These are phyloP conservation scores for Zelostemma sp. DNA, from an alignment of 1,140 invertebrate species.

Conservation along the genomic window DNA sequence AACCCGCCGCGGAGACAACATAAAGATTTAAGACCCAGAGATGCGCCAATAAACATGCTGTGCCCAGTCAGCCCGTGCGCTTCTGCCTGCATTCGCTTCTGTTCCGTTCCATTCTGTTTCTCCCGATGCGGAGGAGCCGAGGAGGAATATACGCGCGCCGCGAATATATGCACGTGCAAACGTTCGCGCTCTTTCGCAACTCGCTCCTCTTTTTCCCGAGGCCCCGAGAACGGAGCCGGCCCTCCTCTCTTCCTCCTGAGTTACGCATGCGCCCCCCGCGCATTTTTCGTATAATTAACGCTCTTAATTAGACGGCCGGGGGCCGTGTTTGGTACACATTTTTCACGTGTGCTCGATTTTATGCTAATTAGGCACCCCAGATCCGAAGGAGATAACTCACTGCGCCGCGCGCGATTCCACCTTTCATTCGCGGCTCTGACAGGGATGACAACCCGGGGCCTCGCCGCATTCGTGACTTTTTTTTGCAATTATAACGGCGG, in stretches of 20 bases:
- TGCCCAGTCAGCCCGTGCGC: slow-evolving; percentile 54
- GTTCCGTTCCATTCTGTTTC: slow-evolving; percentile 60
- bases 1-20: slow-evolving; percentile 68
- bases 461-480: too few species aligned
- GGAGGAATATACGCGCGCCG: slow-evolving; percentile 16
- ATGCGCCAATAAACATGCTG: slow-evolving; percentile 71
- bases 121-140: slow-evolving; percentile 38
- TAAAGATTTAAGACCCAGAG: slow-evolving; percentile 70
- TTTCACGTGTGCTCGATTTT: slow-evolving; percentile 38
- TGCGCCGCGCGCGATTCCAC: slow-evolving; percentile 16
- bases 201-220: neutral
- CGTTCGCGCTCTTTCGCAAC: slow-evolving; percentile 24
- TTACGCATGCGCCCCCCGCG: neutral
- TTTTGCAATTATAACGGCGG: too few species aligned
- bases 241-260: neutral
- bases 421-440: slow-evolving; percentile 29
- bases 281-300: slow-evolving; percentile 40
- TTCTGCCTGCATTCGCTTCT: slow-evolving; percentile 61
- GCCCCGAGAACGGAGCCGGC: slow-evolving; percentile 9
- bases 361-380: slow-evolving; percentile 37
- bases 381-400: slow-evolving; percentile 23
- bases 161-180: slow-evolving; percentile 32
- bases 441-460: slow-evolving; percentile 22
- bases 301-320: slow-evolving; percentile 42
- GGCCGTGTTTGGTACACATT: slow-evolving; percentile 31